Conservation (phyloP, 2,113 vertebrate species). For the Phainopepla nitens region DNA sequence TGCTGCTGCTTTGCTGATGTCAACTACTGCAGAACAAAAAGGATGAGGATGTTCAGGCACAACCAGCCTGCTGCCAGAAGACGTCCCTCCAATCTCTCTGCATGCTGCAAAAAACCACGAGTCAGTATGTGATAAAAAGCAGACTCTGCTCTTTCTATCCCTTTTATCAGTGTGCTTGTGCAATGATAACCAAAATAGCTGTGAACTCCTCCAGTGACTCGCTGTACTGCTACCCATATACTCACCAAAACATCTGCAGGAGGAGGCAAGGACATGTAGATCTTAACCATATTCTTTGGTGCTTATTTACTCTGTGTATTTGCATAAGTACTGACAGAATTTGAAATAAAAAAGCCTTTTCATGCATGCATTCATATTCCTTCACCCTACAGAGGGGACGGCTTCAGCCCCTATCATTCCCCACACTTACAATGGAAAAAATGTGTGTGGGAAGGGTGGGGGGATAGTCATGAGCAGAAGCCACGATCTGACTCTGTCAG, state of each 20-base stretch:
- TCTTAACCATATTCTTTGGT: background rate
- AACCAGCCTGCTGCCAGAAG: background rate
- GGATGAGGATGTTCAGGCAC: background rate
- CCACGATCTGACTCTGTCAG: constrained; percentile 61
- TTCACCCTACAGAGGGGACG: background rate
- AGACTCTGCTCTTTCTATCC: background rate
- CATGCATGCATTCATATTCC: background rate
- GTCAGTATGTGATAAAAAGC: background rate
- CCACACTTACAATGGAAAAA: background rate
- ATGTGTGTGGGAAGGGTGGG: background rate
- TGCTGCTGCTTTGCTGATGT: background rate
- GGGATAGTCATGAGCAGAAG: constrained; percentile 37
- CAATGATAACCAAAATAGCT: background rate
- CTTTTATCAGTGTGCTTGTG: background rate
- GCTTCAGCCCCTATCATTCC: background rate
- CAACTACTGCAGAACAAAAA: background rate
- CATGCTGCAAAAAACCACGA: accelerated
- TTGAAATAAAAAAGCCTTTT: background rate
- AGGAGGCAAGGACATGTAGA: background rate
- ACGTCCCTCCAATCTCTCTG: background rate
- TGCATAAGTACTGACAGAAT: background rate
- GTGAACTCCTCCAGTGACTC: background rate
- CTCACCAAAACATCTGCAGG: background rate
- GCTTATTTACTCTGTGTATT: background rate
- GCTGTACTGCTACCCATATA: background rate